Percentiles rank a stretch among this genome's conserved stretches.
phyloP scores from a whole-genome alignment of 2,888 invertebrate genomes.

The Prosopocoilus inquinatus region DNA sequence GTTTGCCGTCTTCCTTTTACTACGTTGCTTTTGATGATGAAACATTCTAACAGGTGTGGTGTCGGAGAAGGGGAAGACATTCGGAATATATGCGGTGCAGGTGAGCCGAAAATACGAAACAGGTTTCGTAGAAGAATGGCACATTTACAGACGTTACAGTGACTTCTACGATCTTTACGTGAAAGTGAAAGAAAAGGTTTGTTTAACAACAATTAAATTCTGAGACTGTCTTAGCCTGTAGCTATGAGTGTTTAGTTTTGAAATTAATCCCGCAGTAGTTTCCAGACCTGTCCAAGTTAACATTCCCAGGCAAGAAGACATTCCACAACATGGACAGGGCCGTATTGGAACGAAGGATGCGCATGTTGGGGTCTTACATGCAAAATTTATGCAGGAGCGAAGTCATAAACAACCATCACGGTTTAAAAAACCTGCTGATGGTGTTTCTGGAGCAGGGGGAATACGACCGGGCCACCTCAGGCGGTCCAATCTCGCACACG shows the following conservation, averaged over 20 bases:
- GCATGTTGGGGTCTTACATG: constrained; percentile 78
- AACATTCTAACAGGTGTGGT: constrained; percentile 52
- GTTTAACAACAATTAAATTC: constrained; percentile 7
- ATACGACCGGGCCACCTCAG: constrained; percentile 63
- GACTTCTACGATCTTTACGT: constrained; percentile 90
- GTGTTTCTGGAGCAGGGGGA: constrained; percentile 69
- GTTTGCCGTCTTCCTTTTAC: constrained; percentile 18
- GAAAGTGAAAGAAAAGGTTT: constrained; percentile 71
- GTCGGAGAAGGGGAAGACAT: constrained; percentile 80
- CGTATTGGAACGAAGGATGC: constrained; percentile 82
- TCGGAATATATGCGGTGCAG: constrained; percentile 84
- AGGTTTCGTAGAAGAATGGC: constrained; percentile 78
- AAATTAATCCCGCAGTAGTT: constrained; percentile 56
- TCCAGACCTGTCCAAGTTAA: constrained; percentile 71
- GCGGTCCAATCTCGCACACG: constrained; percentile 60
- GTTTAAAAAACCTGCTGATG: constrained; percentile 61
- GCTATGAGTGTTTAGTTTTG: no score
- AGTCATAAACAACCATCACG: constrained; percentile 60
- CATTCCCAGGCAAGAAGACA: constrained; percentile 90
- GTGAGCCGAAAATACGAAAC: constrained; percentile 69
- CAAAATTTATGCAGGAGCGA: constrained; percentile 64
- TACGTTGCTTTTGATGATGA: no score
- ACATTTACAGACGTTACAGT: constrained; percentile 88
- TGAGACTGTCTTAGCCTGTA: not conserved
- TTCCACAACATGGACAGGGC: constrained; percentile 87